phyloP scores from a whole-genome alignment of 2,113 vertebrate genomes.

The Mustelus asterias region DNA sequence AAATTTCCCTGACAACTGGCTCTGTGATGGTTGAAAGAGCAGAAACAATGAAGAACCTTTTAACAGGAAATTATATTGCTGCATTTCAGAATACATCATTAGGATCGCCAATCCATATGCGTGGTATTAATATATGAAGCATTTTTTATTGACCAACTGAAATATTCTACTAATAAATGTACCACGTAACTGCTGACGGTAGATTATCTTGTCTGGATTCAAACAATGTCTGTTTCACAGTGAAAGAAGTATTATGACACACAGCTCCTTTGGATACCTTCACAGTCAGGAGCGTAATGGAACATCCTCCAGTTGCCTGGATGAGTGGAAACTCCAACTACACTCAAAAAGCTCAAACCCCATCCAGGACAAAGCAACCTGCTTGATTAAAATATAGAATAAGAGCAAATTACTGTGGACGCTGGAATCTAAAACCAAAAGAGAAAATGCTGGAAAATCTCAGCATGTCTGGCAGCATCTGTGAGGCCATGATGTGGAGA shows the following conservation, averaged over 20 bases:
- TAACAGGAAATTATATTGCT: not conserved
- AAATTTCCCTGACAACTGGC: not conserved
- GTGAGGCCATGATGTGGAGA: no score
- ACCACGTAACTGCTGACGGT: not conserved
- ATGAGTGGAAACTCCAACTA: no score
- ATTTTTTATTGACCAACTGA: not conserved
- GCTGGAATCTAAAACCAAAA: no score
- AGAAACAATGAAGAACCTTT: not conserved
- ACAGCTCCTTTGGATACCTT: not conserved
- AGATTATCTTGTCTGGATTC: not conserved
- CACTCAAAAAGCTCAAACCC: no score
- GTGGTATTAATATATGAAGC: not conserved
- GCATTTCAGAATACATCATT: not conserved
- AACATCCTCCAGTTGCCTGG: no score
- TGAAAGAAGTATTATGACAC: not conserved
- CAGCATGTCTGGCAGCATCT: no score
- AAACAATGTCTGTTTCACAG: not conserved
- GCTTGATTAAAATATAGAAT: no score
- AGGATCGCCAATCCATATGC: not conserved
- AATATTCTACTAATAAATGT: not conserved
- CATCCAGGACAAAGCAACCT: no score
- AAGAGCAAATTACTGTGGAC: no score
- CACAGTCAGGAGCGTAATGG: not conserved
- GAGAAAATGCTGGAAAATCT: no score
- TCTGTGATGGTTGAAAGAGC: not conserved